These are phyloP conservation scores for Heterotis niloticus DNA, from an alignment of 2,113 vertebrate species.

Conservation along the genomic window DNA sequence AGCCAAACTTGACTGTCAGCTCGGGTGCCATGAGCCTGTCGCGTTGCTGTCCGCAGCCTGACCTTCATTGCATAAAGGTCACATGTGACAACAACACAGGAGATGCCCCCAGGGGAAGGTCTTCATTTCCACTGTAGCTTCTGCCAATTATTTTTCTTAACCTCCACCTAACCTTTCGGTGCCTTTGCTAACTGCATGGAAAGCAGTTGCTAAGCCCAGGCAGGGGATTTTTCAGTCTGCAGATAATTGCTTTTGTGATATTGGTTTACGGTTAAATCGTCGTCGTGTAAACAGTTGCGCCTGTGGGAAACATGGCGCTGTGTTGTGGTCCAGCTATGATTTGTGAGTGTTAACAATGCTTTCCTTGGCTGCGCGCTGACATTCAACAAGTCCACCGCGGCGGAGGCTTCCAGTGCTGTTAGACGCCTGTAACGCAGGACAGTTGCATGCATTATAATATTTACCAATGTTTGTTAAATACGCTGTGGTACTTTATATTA, in stretches of 20 bases:
- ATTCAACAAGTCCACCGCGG: neutral
- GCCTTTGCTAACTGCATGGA: neutral
- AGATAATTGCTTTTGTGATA: neutral
- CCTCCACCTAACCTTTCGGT: neutral
- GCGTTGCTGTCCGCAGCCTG: slow-evolving; percentile 2
- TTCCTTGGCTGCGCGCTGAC: neutral
- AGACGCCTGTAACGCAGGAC: too few species aligned
- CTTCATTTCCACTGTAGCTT: slow-evolving; percentile 15
- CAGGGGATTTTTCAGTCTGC: neutral
- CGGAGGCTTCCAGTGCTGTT: neutral
- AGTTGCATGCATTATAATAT: too few species aligned
- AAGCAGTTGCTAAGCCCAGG: neutral
- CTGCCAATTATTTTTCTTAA: slow-evolving; percentile 16
- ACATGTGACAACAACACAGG: neutral
- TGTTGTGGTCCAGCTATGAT: neutral
- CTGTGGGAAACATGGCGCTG: neutral
- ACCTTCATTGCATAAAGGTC: slow-evolving; percentile 19
- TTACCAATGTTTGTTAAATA: too few species aligned
- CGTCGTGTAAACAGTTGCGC: neutral
- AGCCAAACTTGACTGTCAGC: neutral
- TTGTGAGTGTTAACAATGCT: neutral
- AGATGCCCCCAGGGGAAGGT: slow-evolving; percentile 8
- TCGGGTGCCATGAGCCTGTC: neutral
- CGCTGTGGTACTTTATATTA: too few species aligned
- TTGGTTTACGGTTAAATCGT: neutral